These are phyloP conservation scores for Pangasianodon hypophthalmus DNA, from an alignment of 2,113 vertebrate genomes.

Conservation along the genomic window DNA sequence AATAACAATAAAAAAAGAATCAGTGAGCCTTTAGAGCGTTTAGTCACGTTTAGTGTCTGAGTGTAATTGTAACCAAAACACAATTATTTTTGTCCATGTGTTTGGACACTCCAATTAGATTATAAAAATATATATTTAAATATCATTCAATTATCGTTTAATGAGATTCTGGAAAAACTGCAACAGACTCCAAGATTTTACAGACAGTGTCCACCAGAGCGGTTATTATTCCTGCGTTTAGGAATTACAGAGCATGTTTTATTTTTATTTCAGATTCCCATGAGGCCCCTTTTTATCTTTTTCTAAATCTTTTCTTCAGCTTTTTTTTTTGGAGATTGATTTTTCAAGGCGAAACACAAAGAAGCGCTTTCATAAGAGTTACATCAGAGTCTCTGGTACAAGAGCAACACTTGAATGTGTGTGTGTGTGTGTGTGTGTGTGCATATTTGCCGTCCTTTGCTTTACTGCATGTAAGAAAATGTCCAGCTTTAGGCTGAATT, in stretches of 20 bases:
- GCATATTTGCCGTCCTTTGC: background rate
- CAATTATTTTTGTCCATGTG: too few species aligned
- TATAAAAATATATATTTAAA: too few species aligned
- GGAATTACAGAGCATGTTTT: background rate
- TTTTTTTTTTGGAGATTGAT: background rate
- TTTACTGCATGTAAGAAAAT: background rate
- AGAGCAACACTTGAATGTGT: background rate
- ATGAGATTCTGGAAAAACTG: too few species aligned
- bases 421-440: slow-evolving; percentile 3
- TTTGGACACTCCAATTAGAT: background rate
- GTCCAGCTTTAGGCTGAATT: slow-evolving; percentile 11
- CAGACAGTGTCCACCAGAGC: background rate
- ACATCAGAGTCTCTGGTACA: slow-evolving; percentile 16
- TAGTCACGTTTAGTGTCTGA: background rate
- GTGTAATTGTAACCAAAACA: too few species aligned
- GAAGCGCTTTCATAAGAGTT: slow-evolving; percentile 12
- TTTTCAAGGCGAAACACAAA: slow-evolving; percentile 5
- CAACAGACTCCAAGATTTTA: too few species aligned
- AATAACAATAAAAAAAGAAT: background rate
- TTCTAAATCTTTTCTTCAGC: background rate
- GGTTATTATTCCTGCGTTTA: background rate
- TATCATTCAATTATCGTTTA: too few species aligned
- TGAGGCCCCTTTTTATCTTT: background rate
- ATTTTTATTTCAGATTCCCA: background rate
- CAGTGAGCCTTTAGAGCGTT: background rate